Evolutionary conservation across 2,797 vertebrate species (phyloP).

Genomic region (Echeneis naucrates): DNA sequence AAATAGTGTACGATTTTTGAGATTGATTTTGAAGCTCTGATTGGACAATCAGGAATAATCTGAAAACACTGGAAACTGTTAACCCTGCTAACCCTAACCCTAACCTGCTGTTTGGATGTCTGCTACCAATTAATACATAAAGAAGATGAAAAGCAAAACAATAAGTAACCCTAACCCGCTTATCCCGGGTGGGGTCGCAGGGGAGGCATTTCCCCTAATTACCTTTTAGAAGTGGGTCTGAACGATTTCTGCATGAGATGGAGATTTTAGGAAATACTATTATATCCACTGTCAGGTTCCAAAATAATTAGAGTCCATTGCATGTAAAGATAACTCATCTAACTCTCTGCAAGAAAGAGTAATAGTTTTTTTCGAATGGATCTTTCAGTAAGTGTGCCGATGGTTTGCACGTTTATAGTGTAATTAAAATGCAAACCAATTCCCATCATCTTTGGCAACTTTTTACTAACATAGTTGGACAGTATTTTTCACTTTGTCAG

Average conservation of each 20-base stretch:
- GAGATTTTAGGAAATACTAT: background rate
- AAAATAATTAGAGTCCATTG: background rate
- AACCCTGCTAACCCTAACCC: too few species aligned
- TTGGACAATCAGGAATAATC: too few species aligned
- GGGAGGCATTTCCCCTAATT: background rate
- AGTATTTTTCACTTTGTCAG: background rate
- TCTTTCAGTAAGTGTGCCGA: background rate
- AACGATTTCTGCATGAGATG: too few species aligned
- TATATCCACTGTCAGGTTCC: background rate
- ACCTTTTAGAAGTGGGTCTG: background rate
- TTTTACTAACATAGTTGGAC: background rate
- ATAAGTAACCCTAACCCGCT: too few species aligned
- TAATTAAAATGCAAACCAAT: background rate
- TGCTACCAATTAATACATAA: too few species aligned
- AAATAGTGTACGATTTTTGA: too few species aligned
- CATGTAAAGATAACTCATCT: background rate
- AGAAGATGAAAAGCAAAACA: too few species aligned
- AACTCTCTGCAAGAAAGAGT: background rate
- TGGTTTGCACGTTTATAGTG: background rate
- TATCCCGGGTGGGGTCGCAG: too few species aligned
- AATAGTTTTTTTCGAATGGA: background rate
- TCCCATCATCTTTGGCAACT: background rate
- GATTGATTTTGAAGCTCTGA: too few species aligned
- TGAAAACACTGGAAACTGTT: too few species aligned
- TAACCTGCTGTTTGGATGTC: too few species aligned